These are phyloP conservation scores for Drosophila repletoides DNA, from an alignment of 1,140 invertebrate species.

Conservation along the genomic window DNA sequence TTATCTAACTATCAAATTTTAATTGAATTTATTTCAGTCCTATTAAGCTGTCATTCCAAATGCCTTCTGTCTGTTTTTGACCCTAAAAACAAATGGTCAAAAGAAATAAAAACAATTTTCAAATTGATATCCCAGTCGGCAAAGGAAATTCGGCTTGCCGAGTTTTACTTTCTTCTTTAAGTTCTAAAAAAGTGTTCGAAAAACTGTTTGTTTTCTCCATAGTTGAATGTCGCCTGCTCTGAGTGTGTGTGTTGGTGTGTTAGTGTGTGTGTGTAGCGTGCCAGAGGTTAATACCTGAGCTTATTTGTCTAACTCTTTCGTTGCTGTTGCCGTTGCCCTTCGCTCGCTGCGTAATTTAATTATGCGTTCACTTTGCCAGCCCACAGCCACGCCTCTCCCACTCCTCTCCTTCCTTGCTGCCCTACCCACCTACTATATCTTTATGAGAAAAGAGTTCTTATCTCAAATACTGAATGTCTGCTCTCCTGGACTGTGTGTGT, in stretches of 20 bases:
- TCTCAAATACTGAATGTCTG: conserved; percentile 66
- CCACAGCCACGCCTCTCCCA: conserved; percentile 25
- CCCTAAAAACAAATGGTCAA: too few species aligned
- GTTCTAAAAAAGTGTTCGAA: too few species aligned
- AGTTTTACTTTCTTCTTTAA: too few species aligned
- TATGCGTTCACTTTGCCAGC: conserved; percentile 79
- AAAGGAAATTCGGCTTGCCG: too few species aligned
- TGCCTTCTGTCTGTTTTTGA: too few species aligned
- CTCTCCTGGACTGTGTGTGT: not conserved
- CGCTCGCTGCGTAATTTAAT: conserved; percentile 80
- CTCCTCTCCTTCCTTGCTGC: not conserved
- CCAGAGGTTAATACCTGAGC: conserved; percentile 82
- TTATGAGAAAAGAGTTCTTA: conserved; percentile 48
- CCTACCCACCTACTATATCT: not conserved
- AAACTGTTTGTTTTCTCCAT: conserved; percentile 22
- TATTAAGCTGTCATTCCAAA: too few species aligned
- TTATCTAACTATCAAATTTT: too few species aligned
- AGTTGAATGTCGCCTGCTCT: conserved; percentile 1
- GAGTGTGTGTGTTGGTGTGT: conserved; percentile 17
- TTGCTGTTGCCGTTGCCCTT: conserved; percentile 53
- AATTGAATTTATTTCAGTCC: too few species aligned
- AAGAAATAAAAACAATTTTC: too few species aligned
- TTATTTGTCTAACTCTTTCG: conserved; percentile 82
- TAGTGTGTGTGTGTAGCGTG: conserved; percentile 47
- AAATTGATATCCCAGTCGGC: too few species aligned